Conservation (phyloP, 2,888 invertebrate genomes). For the Drosophila dives region DNA sequence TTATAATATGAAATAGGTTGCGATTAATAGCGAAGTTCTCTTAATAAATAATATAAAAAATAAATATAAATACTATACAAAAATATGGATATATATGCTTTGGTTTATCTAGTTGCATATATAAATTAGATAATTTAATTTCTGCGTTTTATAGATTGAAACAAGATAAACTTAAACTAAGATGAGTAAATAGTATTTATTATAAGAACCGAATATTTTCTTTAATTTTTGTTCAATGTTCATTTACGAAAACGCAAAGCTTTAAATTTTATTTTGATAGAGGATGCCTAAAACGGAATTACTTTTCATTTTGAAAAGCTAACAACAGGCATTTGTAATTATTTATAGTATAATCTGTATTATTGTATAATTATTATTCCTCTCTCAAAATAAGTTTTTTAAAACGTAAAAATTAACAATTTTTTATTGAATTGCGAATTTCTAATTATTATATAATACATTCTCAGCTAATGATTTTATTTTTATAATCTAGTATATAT, state of each 20-base stretch:
- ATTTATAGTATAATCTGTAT: background rate
- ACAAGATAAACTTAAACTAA: background rate
- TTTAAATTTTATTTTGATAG: background rate
- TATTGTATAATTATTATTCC: background rate
- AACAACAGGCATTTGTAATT: background rate
- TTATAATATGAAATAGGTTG: background rate
- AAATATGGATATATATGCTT: background rate
- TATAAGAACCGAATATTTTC: background rate
- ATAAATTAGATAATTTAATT: background rate
- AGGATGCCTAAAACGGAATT: background rate
- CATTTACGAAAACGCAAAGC: background rate
- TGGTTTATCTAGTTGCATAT: background rate
- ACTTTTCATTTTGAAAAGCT: background rate
- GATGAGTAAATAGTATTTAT: background rate
- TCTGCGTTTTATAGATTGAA: background rate
- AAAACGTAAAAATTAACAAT: accelerated
- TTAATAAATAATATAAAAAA: background rate
- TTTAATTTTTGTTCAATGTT: background rate
- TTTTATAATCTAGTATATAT: background rate
- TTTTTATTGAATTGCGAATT: background rate
- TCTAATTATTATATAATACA: background rate
- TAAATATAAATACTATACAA: background rate
- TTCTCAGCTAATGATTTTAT: background rate
- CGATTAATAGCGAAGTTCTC: background rate
- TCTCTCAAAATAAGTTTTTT: background rate